Conservation (phyloP, 37 sponge, comb jelly and placozoan genomes). For the Cladorhizidae sp. region DNA sequence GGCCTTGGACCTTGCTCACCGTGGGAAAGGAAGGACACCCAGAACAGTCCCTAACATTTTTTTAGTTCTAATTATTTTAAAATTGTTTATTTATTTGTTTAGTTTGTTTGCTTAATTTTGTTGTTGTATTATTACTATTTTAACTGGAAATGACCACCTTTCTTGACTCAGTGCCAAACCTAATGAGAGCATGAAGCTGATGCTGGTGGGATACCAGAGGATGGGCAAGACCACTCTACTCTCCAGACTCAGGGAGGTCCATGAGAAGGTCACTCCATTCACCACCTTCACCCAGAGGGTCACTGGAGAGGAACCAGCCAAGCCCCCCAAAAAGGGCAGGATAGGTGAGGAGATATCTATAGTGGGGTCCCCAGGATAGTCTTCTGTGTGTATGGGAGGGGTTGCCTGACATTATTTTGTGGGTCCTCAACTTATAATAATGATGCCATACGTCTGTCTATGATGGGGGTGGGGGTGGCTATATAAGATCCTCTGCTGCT, state of each 20-base stretch:
- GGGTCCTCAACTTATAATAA: too few relatives aligned
- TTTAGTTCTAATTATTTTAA: too few relatives aligned
- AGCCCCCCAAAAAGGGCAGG: neutral
- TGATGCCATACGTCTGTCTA: too few relatives aligned
- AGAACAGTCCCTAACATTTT: too few relatives aligned
- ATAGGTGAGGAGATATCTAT: neutral
- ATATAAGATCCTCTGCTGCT: too few relatives aligned
- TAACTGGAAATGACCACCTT: neutral
- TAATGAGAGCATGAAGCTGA: slow-evolving; percentile 89
- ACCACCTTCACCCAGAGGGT: slow-evolving; percentile 61
- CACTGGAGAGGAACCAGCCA: slow-evolving; percentile 24
- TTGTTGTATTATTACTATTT: too few relatives aligned
- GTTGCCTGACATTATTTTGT: too few relatives aligned
- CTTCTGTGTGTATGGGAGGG: neutral
- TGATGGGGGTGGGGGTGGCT: too few relatives aligned
- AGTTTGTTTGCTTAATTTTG: too few relatives aligned
- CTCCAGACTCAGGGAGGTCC: slow-evolving; percentile 64
- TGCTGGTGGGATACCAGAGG: slow-evolving; percentile 89
- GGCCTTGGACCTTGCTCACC: too few relatives aligned
- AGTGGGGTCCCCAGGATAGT: neutral
- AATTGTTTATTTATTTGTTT: too few relatives aligned
- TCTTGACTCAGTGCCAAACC: slow-evolving; percentile 67
- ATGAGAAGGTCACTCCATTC: slow-evolving; percentile 29
- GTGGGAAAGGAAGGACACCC: too few relatives aligned
- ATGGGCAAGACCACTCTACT: slow-evolving; percentile 91